Conservation (phyloP, 2,797 vertebrate genomes). For the Lepilemur septentrionalis region DNA sequence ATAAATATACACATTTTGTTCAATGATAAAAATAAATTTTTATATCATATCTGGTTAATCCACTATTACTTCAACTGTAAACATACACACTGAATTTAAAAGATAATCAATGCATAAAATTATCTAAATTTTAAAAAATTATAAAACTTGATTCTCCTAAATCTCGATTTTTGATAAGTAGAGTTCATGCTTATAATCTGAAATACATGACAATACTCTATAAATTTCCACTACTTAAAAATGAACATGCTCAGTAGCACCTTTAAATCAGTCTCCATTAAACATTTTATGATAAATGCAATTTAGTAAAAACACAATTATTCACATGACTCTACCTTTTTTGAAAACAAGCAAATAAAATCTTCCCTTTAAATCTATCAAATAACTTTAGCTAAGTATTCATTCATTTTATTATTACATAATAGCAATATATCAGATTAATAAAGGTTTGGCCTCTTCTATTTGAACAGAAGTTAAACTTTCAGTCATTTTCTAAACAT, state of each 20-base stretch:
- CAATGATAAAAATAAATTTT: neutral
- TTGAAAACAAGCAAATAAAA: neutral
- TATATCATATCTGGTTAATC: slow-evolving; percentile 61
- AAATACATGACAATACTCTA: neutral
- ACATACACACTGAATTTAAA: neutral
- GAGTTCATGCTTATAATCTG: neutral
- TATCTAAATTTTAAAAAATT: slow-evolving; percentile 7
- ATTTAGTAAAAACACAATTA: slow-evolving; percentile 22
- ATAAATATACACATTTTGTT: neutral
- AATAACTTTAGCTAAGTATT: slow-evolving; percentile 46
- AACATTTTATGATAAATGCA: neutral
- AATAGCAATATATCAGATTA: slow-evolving; percentile 32
- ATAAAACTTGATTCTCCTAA: neutral
- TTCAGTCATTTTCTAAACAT: neutral
- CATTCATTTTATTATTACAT: slow-evolving; percentile 48
- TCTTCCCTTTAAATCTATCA: slow-evolving; percentile 16
- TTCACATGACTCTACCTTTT: slow-evolving; percentile 33
- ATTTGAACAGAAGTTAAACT: neutral
- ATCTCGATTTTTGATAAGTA: neutral
- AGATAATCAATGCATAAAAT: slow-evolving; percentile 1
- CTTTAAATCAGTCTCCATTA: neutral
- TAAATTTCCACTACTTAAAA: slow-evolving; percentile 9
- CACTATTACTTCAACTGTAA: neutral
- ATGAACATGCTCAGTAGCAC: neutral
- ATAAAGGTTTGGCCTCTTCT: neutral